phyloP scores from a whole-genome alignment of 2,113 vertebrate genomes.

The Redunca redunca region DNA sequence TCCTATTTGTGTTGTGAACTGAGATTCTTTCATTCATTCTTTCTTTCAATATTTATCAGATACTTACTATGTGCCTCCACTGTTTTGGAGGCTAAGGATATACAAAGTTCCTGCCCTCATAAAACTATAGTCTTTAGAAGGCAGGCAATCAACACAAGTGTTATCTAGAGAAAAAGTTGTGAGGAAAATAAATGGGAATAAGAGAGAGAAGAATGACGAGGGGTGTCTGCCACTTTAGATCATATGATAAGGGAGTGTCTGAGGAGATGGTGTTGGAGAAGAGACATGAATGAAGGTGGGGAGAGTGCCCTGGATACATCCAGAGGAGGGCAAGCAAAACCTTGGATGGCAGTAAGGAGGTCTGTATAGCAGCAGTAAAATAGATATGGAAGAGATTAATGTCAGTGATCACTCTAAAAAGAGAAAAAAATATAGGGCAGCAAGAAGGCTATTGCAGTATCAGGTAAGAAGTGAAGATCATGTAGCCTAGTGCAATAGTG shows the following conservation, averaged over 20 bases:
- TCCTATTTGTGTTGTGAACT: not conserved
- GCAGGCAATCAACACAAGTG: not conserved
- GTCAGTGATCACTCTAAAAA: not conserved
- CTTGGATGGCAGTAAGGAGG: not conserved
- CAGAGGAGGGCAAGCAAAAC: not conserved
- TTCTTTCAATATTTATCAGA: not conserved
- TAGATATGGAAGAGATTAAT: not conserved
- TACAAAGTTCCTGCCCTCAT: not conserved
- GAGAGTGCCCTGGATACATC: not conserved
- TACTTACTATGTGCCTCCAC: not conserved
- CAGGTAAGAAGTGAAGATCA: conserved; percentile 41
- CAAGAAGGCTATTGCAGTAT: not conserved
- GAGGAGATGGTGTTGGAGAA: not conserved
- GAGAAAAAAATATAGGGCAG: not conserved
- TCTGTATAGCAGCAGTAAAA: not conserved
- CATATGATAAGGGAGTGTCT: not conserved
- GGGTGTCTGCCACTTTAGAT: not conserved
- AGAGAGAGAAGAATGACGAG: not conserved
- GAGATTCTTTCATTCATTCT: not conserved
- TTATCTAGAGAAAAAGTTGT: not conserved
- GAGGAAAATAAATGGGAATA: not conserved
- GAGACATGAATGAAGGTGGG: not conserved
- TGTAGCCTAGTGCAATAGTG: conserved; percentile 67
- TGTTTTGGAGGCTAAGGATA: not conserved
- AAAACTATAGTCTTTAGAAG: not conserved